These are phyloP conservation scores for Eristalis intricaria DNA, from an alignment of 2,888 invertebrate species.

Conservation along the genomic window DNA sequence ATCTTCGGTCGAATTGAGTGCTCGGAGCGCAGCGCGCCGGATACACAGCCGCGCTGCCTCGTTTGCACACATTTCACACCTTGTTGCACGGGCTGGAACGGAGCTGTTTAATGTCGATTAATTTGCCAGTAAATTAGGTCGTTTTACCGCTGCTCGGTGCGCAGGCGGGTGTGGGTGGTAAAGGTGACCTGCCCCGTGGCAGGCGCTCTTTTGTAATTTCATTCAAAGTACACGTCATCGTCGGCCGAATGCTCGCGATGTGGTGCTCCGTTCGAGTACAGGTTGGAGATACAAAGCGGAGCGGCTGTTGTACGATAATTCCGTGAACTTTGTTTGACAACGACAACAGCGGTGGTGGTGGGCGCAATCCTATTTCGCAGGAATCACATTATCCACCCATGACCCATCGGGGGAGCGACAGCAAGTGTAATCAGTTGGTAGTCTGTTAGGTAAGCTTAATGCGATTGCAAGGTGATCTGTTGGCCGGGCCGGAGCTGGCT, in stretches of 20 bases:
- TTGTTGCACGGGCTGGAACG: conserved; percentile 53
- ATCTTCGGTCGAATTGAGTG: conserved; percentile 34
- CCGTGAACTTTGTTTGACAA: conserved; percentile 37
- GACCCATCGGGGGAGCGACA: neutral
- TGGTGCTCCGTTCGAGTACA: conserved; percentile 3
- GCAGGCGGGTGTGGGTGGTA: neutral
- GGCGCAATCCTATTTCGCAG: neutral
- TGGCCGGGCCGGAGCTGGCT: conserved; percentile 2
- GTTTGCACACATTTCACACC: conserved; percentile 55
- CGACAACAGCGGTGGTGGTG: neutral
- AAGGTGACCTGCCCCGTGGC: neutral
- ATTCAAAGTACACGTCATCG: neutral
- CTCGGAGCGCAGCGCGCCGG: neutral
- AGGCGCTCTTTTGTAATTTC: conserved; percentile 5
- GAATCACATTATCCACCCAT: conserved; percentile 26
- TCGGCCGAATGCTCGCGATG: conserved; percentile 15
- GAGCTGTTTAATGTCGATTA: conserved; percentile 52
- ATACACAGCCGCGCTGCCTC: conserved; percentile 5
- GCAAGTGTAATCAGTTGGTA: conserved; percentile 39
- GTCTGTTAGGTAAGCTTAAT: conserved; percentile 34
- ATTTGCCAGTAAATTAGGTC: conserved; percentile 62
- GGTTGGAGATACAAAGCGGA: neutral
- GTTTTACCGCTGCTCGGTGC: conserved; percentile 19
- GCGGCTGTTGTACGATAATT: conserved; percentile 14
- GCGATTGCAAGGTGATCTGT: conserved; percentile 36